Base-by-base conservation (phyloP, 2,888 invertebrate genomes). In the Netelia inedita region DNA sequence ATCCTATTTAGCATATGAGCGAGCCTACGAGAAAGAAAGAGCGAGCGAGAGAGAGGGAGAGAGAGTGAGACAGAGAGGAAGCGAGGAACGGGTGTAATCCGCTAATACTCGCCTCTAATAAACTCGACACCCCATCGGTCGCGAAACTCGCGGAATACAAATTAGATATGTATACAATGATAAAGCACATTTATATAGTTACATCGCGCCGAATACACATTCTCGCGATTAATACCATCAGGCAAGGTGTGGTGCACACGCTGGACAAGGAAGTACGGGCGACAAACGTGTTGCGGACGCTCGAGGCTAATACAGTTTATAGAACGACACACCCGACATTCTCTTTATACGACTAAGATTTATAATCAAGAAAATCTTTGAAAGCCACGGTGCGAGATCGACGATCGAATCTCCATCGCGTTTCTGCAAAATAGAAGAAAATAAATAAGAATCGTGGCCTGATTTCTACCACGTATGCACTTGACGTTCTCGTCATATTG, bases 401-500 rank as follows among this genome's bases (percentile, higher is more conserved):
- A 69, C 43, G 68, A 72, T 79, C 63, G 79, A 79, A 55, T 53
- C 35, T 55, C 59, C 21, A 35, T 35, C 35, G 35, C 5, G 6
- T 35, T 35, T 35, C 6, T 35, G 6, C 1, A 35, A 35, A 35
- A 35, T 5, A 35, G 6, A 35, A 35, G 6, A 35, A 35, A 35
- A 8, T 0, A 35, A 14, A 46, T 14, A 46, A 14, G 2, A 46
- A 46, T 46, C 46, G 46, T 46, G 46, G 11, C 46, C 46, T 46
- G 46, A 14, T 46, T 46, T 14, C 14, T 46, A 5, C 43, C 10
- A 21, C 80, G 81, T 57, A 82, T 87, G 89, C 88, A 85, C 85
- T 86, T 88, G 89, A 88, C 89, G 85, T 86, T 85, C 86, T 87
- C 80, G 86, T 86, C 87, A 87, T 83, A 87, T 83, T 46, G 71